These are phyloP conservation scores for Pangasius mekongensis DNA, from an alignment of 2,797 vertebrate species.

Conservation along the genomic window DNA sequence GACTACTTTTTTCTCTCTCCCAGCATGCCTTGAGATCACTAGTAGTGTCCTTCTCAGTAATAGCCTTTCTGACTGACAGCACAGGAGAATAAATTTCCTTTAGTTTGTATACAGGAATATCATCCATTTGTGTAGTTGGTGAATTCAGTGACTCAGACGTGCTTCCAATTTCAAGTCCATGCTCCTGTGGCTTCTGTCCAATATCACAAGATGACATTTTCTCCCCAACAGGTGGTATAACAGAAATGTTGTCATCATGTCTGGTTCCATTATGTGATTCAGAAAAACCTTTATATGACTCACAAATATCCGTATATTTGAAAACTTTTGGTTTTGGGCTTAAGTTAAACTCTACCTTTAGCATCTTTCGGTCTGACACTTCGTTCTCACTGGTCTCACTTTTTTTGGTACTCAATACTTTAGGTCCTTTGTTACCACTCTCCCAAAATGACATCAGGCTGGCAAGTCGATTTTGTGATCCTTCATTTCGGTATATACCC, in stretches of 20 bases:
- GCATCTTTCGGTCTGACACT: not conserved
- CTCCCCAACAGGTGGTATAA: constrained; percentile 25
- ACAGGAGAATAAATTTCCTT: constrained; percentile 32
- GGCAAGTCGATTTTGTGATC: constrained; percentile 65
- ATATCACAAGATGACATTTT: constrained; percentile 4
- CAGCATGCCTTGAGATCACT: constrained; percentile 60
- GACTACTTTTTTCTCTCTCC: constrained; percentile 64
- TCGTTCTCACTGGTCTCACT: constrained; percentile 34
- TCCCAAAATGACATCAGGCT: constrained; percentile 80
- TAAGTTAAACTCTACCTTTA: constrained; percentile 24
- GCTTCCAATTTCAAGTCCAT: constrained; percentile 19
- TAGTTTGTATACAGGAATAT: not conserved
- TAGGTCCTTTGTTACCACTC: constrained; percentile 62
- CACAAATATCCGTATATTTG: not conserved
- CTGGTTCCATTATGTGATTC: constrained; percentile 9
- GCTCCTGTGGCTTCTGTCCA: not conserved
- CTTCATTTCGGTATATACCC: constrained; percentile 44
- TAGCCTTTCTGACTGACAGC: constrained; percentile 29
- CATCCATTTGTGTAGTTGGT: constrained; percentile 1
- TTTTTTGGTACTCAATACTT: constrained; percentile 44
- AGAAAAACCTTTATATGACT: not conserved
- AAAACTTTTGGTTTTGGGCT: not conserved
- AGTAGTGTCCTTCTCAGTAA: constrained; percentile 54
- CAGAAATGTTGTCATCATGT: not conserved
- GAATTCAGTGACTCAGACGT: not conserved